Evolutionary conservation across 2,113 vertebrate genomes (phyloP).

Genomic region (Hippocampus barbouri): DNA sequence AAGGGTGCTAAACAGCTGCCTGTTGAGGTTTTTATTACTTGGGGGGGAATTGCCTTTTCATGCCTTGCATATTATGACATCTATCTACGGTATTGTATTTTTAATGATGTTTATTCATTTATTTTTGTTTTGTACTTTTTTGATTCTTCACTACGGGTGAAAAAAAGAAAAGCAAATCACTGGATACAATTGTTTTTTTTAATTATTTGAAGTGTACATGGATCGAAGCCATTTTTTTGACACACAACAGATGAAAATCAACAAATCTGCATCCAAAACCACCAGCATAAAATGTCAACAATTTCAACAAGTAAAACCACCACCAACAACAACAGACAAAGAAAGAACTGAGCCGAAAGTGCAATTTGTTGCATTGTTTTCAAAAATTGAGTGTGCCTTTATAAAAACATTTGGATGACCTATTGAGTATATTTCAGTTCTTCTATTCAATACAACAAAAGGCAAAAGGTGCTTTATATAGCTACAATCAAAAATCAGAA

Average conservation of each 20-base stretch:
- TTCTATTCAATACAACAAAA: conserved; percentile 2
- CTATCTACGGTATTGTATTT: too few relatives aligned
- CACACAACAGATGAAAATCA: conserved; percentile 1
- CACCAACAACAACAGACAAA: background rate
- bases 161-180: background rate
- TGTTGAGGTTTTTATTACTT: background rate
- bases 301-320: conserved; percentile 24
- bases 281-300: conserved; percentile 24
- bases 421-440: background rate
- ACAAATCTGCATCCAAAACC: conserved; percentile 12
- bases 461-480: background rate
- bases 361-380: conserved; percentile 1
- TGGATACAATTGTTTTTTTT: conserved; percentile 31
- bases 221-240: conserved; percentile 37
- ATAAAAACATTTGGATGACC: conserved; percentile 2
- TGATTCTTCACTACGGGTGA: background rate
- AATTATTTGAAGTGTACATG: conserved; percentile 50
- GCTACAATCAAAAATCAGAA: background rate
- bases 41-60: too few relatives aligned
- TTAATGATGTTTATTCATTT: too few relatives aligned
- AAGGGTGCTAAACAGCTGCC: too few relatives aligned
- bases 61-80: too few relatives aligned
- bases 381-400: background rate
- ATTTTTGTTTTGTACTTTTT: too few relatives aligned
- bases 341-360: conserved; percentile 26